Evolutionary conservation across 2,113 vertebrate genomes (phyloP).

Genomic region (Oophaga pumilio): DNA sequence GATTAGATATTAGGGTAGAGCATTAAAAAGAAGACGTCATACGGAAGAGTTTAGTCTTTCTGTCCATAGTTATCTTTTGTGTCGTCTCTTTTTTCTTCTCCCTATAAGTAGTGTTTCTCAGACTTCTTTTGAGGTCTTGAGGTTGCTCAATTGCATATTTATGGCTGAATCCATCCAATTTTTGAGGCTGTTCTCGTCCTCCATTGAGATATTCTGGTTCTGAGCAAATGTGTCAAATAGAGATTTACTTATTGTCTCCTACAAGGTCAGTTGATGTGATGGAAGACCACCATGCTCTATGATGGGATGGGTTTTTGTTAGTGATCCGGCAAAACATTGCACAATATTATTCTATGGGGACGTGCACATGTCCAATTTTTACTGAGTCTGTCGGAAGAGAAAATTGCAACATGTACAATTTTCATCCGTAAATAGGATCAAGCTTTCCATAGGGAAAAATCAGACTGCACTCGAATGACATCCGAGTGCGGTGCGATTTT

Average conservation of each 20-base stretch:
- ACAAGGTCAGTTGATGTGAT: not conserved
- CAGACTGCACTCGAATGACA: too few species aligned
- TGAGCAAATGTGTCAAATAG: not conserved
- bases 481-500: too few species aligned
- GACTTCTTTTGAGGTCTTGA: not conserved
- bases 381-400: too few species aligned
- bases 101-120: not conserved
- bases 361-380: too few species aligned
- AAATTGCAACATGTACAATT: too few species aligned
- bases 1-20: not conserved
- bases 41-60: not conserved
- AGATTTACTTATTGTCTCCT: not conserved
- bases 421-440: too few species aligned
- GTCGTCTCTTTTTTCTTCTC: too few species aligned
- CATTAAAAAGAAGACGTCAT: not conserved
- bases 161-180: not conserved
- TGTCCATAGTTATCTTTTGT: not conserved
- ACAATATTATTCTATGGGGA: too few species aligned
- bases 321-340: too few species aligned
- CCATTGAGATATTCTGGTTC: not conserved
- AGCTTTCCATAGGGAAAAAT: too few species aligned
- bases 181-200: not conserved
- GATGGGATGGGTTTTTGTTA: too few species aligned
- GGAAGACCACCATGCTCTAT: too few species aligned
- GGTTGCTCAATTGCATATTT: not conserved